Percentiles rank a stretch among this genome's conserved stretches.
These are phyloP conservation scores for Cherax quadricarinatus DNA, from an alignment of 1,140 invertebrate species.

Conservation along the genomic window DNA sequence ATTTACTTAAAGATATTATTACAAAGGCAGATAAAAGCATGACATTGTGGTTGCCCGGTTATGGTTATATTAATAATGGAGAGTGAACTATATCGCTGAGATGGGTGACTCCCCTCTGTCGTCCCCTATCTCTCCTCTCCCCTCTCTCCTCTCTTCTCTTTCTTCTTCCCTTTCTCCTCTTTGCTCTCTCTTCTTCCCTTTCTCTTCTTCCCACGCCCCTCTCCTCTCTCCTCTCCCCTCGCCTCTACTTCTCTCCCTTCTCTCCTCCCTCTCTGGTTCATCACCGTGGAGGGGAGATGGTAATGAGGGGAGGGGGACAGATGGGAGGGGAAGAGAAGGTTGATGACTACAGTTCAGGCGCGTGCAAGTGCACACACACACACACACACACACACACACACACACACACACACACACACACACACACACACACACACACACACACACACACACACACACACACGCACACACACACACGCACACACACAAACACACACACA, in stretches of 20 bases:
- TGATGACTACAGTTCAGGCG: background rate
- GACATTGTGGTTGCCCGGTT: too few relatives aligned
- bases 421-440: constrained; percentile 33
- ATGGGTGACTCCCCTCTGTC: background rate
- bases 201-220: constrained; percentile 21
- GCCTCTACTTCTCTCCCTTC: background rate
- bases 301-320: too few relatives aligned
- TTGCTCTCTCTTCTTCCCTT: constrained; percentile 11
- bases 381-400: too few relatives aligned
- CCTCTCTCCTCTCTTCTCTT: background rate
- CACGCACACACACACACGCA: constrained; percentile 15
- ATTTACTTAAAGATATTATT: too few relatives aligned
- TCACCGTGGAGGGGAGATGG: background rate
- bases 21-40: background rate
- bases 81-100: background rate
- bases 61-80: too few relatives aligned
- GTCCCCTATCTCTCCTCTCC: too few relatives aligned
- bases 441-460: constrained; percentile 30
- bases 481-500: too few relatives aligned
- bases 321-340: too few relatives aligned
- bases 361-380: too few relatives aligned
- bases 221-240: background rate
- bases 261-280: too few relatives aligned
- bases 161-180: constrained; percentile 13
- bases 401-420: constrained; percentile 28